These are phyloP conservation scores for Lamellibrachia satsuma DNA, from an alignment of 2,888 invertebrate genomes.

Conservation along the genomic window DNA sequence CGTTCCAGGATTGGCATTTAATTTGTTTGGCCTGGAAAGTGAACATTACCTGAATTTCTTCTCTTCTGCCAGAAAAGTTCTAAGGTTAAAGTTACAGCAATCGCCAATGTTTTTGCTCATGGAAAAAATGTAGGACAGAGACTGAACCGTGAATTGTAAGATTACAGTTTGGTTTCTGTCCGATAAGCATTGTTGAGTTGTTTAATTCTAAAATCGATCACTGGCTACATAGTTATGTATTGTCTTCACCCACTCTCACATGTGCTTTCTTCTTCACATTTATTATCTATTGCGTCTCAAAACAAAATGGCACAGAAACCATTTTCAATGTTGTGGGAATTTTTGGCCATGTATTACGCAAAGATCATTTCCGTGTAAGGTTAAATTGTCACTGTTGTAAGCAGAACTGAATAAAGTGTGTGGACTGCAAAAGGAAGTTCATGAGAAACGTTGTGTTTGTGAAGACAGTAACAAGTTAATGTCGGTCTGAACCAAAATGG, in stretches of 20 bases:
- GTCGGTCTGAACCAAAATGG: not conserved
- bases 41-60: not conserved
- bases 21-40: not conserved
- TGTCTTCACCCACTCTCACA: not conserved
- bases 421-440: not conserved
- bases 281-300: not conserved
- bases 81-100: not conserved
- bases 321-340: not conserved
- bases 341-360: not conserved
- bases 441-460: not conserved
- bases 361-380: not conserved
- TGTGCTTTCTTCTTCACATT: not conserved
- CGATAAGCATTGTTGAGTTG: too few species aligned
- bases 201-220: not conserved
- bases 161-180: not conserved
- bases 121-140: not conserved
- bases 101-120: not conserved
- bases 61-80: not conserved
- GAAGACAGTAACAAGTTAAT: not conserved
- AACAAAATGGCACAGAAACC: not conserved
- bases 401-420: not conserved
- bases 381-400: not conserved
- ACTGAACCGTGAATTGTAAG: not conserved
- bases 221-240: not conserved
- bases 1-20: not conserved